Evolutionary conservation across 2,797 vertebrate genomes (phyloP), one percentile per base, ranked within the genome.

Genomic region (Tapera naevia): DNA sequence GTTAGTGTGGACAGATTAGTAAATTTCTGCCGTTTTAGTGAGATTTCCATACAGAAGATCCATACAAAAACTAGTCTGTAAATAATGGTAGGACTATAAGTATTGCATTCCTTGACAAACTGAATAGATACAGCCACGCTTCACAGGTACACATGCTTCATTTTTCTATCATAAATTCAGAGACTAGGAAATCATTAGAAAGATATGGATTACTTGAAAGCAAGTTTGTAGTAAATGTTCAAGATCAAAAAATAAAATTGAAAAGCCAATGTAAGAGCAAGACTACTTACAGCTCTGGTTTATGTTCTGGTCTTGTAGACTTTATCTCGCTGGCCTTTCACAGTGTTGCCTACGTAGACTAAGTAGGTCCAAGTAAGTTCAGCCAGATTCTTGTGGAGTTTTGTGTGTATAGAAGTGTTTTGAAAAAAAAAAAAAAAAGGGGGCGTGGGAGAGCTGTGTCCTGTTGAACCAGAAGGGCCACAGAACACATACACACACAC

Each of bases 271-370:
- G 32, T 41, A 41, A 19, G 0, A 5, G 21, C 1, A 5, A 71
- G 25, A 22, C 17, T 66, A 6, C 19, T 2, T 17, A 11, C 16
- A 45, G 25, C 17, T 78, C 13, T 82, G 28, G 15, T 15, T 0
- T 25, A 23, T 43, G 4, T 62, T 66, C 12, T 41, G 7, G n/a
- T 53, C 53, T 43, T 76, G 5, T 13, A 48, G 17, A 39, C 17
- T 71, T 81, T 15, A 14, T 53, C 25, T 62, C 56, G 10, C 48
- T 74, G 17, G 12, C 24, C 5, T 6, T 33, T 82, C 0, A 0
- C 24, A 18, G 30, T n/a, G 12, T 22, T 83, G 11, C 6, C 27
- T 86, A 2, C 2, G 7, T 10, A 76, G 32, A 23, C 6, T 61
- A 45, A 45, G 13, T 27, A 51, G 9, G 6, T 45, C 21, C 9